These are phyloP conservation scores for Nymphalis io DNA, from an alignment of 1,140 invertebrate species.

Conservation along the genomic window DNA sequence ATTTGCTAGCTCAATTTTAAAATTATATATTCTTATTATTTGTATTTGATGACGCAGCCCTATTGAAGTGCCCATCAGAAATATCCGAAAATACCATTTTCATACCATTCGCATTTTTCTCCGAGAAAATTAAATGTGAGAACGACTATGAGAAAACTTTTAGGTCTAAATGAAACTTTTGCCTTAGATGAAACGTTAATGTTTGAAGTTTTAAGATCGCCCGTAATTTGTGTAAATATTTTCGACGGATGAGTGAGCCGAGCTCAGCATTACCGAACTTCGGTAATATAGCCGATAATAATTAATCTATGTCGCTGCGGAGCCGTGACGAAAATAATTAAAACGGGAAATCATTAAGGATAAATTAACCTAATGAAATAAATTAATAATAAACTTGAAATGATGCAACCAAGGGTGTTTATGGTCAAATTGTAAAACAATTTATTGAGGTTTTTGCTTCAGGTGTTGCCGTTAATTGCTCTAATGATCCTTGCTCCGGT, in stretches of 20 bases:
- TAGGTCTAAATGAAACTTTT: constrained; percentile 7
- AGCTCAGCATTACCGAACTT: not conserved
- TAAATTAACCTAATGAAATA: constrained; percentile 1
- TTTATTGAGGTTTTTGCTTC: too few species aligned
- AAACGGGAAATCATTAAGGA: constrained; percentile 12
- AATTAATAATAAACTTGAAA: not conserved
- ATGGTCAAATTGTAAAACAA: not conserved
- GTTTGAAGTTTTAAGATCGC: constrained; percentile 17
- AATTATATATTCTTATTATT: not conserved
- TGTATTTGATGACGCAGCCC: not conserved
- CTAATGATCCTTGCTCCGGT: too few species aligned
- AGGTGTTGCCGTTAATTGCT: too few species aligned
- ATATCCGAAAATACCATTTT: not conserved
- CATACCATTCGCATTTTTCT: constrained; percentile 10
- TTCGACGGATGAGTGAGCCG: not conserved
- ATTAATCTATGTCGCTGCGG: constrained; percentile 17
- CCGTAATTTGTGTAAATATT: constrained; percentile 25
- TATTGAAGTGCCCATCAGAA: not conserved
- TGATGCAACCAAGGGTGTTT: not conserved
- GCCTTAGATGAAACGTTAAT: constrained; percentile 17
- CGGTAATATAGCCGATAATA: constrained; percentile 18
- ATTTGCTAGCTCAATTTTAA: not conserved
- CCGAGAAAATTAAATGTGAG: constrained; percentile 20
- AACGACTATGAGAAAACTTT: constrained; percentile 22
- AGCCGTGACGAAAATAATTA: constrained; percentile 12